Evolutionary conservation across 2,888 invertebrate genomes (phyloP), one percentile per base, ranked within the genome.

Genomic region (Crossocerus cetratus): DNA sequence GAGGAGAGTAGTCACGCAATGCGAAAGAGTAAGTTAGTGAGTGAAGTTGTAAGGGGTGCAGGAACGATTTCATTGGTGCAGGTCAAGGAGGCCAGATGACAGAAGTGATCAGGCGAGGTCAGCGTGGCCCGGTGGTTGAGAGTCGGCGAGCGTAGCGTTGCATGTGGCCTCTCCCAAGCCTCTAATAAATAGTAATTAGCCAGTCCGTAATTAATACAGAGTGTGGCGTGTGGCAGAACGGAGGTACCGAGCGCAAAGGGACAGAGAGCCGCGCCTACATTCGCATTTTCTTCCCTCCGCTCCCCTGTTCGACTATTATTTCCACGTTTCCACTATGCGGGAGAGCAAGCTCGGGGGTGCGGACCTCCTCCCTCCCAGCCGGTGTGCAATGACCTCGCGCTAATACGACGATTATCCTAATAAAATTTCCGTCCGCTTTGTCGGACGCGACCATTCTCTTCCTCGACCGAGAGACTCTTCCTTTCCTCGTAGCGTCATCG

Each of bases 131-230:
- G 56, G 57, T 56, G 43, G 69, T 43, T 57, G 53, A 42, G 44
- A 63, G 23, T 62, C 42, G 42, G 67, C 62, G 74, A 65, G 69
- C 64, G 57, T 62, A 56, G 21, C 69, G 60, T 45, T 20, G 65
- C 66, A 62, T 58, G 69, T 58, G 62, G 69, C 78, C 49, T 16
- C 16, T 16, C 14, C 49, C 59, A 67, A 42, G 60, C 68, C 76
- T 72, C 69, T 84, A 82, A 84, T 84, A 83, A 83, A 83, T 83
- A 80, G 77, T 78, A 84, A 84, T 84, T 84, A 84, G 77, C 76
- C 64, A 57, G 42, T 63, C 70, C 75, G 77, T 84, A 84, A 84
- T 84, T 84, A 83, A 84, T 84, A 83, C 70, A 74, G 75, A 74
- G 75, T 68, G 71, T 49, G 71, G 14, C 20, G 68, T 21, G 32